Percentiles rank a stretch among this genome's conserved stretches.
These are phyloP conservation scores for Phenganax subtilis DNA, from an alignment of 92 coral and sea anemone species.

Conservation along the genomic window DNA sequence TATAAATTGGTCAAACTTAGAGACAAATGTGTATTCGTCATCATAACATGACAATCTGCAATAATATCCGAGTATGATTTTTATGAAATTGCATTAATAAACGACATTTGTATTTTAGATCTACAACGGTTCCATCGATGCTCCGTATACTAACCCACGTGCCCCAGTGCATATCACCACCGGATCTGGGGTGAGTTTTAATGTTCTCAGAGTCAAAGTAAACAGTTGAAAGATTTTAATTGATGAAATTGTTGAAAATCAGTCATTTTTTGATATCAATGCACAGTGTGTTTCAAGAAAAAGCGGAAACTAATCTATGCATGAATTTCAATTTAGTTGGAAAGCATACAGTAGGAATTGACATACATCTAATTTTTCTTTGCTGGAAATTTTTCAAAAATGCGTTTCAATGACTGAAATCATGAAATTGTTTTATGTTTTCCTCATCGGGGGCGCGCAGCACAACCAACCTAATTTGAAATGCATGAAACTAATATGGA, in stretches of 20 bases:
- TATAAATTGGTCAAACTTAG: too few species aligned
- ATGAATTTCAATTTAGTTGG: too few species aligned
- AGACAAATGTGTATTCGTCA: too few species aligned
- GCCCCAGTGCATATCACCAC: constrained; percentile 94
- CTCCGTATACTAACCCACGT: constrained; percentile 85
- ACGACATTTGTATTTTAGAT: constrained; percentile 46
- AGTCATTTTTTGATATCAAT: background rate
- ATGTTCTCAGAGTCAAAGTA: background rate
- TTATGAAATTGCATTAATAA: too few species aligned
- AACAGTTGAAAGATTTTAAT: background rate
- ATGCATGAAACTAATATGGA: too few species aligned
- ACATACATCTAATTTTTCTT: background rate
- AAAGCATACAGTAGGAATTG: too few species aligned
- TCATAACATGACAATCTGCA: too few species aligned
- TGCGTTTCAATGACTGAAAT: background rate
- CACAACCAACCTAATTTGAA: too few species aligned
- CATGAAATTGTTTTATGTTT: too few species aligned
- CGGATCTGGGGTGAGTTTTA: constrained; percentile 77
- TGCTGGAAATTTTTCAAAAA: background rate
- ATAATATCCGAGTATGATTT: too few species aligned
- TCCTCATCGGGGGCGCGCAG: too few species aligned
- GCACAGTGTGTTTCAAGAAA: background rate
- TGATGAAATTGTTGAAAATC: background rate
- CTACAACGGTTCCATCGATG: constrained; percentile 74
- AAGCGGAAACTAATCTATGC: too few species aligned